Percentiles rank a stretch among this genome's conserved stretches.
Conservation (phyloP, 2,797 vertebrate genomes). For the Stomatorhinus walkeri region DNA sequence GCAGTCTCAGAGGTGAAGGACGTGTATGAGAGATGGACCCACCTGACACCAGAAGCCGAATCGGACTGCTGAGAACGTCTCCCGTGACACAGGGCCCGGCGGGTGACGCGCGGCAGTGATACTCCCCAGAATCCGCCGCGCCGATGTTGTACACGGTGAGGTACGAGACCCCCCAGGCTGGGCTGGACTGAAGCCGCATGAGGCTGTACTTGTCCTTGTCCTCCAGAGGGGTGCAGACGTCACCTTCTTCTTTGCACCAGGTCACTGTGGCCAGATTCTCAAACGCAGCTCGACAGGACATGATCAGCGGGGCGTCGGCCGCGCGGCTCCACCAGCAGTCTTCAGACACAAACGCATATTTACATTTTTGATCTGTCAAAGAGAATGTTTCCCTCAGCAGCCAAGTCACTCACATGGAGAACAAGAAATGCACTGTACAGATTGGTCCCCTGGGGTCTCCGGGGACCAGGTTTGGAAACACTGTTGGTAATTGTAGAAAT, state of each 20-base stretch:
- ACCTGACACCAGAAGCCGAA: conserved; percentile 3
- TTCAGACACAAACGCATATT: not conserved
- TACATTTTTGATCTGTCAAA: not conserved
- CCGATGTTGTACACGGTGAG: conserved; percentile 2
- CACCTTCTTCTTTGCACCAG: conserved; percentile 12
- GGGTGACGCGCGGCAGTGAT: not conserved
- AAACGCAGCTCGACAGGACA: not conserved
- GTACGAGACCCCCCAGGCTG: not conserved
- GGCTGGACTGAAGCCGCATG: not conserved
- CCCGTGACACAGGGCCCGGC: not conserved
- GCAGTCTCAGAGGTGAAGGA: not conserved
- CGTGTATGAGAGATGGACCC: not conserved
- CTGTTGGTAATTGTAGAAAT: too few species aligned
- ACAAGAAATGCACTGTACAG: too few species aligned
- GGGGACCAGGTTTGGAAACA: too few species aligned
- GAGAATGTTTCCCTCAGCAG: not conserved
- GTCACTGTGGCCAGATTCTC: not conserved
- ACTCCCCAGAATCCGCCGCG: not conserved
- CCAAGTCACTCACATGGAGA: not conserved
- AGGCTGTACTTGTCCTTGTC: not conserved
- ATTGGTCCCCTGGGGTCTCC: too few species aligned
- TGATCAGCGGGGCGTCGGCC: not conserved
- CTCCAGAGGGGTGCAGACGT: not conserved
- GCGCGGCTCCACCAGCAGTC: not conserved
- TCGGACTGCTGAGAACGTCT: not conserved